These are phyloP conservation scores for Pagetopsis macropterus DNA, from an alignment of 2,797 vertebrate genomes.

Conservation along the genomic window DNA sequence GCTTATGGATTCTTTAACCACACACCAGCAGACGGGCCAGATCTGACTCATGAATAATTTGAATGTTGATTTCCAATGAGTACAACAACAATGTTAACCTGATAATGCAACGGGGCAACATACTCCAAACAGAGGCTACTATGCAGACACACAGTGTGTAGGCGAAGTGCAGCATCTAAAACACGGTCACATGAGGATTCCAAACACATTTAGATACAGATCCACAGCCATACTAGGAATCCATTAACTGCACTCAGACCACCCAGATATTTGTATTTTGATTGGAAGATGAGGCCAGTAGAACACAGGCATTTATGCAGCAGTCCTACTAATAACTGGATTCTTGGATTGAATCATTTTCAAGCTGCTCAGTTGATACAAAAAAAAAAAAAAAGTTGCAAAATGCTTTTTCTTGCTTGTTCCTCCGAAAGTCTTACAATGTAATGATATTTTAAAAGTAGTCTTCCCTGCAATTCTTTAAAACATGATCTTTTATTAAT, in stretches of 20 bases:
- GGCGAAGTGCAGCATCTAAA: not conserved
- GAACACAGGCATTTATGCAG: not conserved
- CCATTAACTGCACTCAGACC: not conserved
- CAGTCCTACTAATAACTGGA: not conserved
- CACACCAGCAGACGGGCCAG: not conserved
- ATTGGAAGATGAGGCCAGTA: not conserved
- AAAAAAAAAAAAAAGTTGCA: not conserved
- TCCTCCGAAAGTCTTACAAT: not conserved
- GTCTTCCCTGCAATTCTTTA: not conserved
- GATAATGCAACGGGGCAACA: slow-evolving; percentile 4
- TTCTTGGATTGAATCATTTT: not conserved
- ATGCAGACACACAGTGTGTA: not conserved
- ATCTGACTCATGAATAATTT: slow-evolving; percentile 19
- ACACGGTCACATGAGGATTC: slow-evolving; percentile 3
- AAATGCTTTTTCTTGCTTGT: not conserved
- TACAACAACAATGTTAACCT: slow-evolving; percentile 34
- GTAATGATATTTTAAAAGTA: slow-evolving; percentile 5
- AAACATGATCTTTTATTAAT: not conserved
- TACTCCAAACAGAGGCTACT: too few species aligned
- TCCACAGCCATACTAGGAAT: not conserved
- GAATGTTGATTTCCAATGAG: slow-evolving; percentile 29
- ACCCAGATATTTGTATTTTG: not conserved
- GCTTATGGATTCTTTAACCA: slow-evolving; percentile 7
- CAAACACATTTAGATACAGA: not conserved
- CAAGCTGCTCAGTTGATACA: not conserved